These are phyloP conservation scores for Panthera leo DNA, from an alignment of 2,113 vertebrate genomes.

Conservation along the genomic window DNA sequence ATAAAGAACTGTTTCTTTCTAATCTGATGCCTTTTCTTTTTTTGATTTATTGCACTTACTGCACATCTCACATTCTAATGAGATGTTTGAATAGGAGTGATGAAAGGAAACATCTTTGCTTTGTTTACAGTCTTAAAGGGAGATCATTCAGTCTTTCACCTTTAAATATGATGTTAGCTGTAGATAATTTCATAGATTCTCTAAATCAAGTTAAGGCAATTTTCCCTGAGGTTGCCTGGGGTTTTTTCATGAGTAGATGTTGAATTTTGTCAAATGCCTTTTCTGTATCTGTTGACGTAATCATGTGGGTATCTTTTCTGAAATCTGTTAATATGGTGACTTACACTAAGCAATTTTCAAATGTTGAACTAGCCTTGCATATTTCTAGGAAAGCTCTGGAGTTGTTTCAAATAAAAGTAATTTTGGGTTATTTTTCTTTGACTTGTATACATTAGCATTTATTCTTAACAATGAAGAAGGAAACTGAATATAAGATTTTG, in stretches of 20 bases:
- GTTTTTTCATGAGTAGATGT: background rate
- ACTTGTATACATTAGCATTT: background rate
- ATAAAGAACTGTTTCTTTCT: background rate
- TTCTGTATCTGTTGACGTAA: background rate
- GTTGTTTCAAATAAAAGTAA: background rate
- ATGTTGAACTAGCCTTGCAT: background rate
- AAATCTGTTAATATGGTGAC: background rate
- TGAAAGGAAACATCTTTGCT: background rate
- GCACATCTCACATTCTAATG: background rate
- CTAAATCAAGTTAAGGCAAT: background rate
- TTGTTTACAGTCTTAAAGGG: background rate
- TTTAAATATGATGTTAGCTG: background rate
- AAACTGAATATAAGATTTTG: background rate
- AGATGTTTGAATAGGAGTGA: background rate
- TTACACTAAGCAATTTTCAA: background rate
- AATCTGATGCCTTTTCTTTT: background rate
- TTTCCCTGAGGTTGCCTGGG: background rate
- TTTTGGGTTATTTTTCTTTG: background rate
- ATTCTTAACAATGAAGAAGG: background rate
- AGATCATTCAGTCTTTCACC: background rate
- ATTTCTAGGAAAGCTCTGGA: background rate
- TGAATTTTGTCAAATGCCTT: constrained; percentile 27
- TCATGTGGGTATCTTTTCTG: background rate
- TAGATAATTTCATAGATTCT: background rate
- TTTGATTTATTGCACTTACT: background rate